These are phyloP conservation scores for Cirrhinus mrigala DNA, from an alignment of 2,797 vertebrate species.

Conservation along the genomic window DNA sequence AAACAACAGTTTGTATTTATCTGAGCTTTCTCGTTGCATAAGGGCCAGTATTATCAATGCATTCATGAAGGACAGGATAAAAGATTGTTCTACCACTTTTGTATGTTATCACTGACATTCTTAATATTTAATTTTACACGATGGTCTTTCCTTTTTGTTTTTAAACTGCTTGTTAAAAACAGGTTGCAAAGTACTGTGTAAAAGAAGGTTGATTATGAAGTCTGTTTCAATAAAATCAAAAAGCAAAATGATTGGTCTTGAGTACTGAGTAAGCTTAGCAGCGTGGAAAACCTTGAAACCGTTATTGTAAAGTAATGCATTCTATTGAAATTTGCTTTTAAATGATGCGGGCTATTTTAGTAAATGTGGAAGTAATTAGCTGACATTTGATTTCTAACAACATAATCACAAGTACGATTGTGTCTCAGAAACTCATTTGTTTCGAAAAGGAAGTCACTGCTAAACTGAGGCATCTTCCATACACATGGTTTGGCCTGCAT, in stretches of 20 bases:
- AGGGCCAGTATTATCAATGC: neutral
- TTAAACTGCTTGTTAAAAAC: neutral
- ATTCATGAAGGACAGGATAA: neutral
- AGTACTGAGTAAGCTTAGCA: neutral
- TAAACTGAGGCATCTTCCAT: neutral
- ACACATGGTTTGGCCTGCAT: neutral
- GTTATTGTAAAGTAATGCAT: too few species aligned
- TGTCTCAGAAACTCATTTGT: neutral
- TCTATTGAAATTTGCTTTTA: neutral
- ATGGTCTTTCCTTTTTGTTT: neutral
- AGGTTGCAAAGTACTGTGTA: neutral
- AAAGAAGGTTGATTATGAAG: conserved; percentile 2
- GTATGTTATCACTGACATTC: neutral
- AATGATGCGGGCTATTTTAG: neutral
- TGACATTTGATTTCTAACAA: neutral
- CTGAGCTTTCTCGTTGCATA: neutral
- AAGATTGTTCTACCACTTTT: neutral
- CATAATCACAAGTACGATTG: neutral
- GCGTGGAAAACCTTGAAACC: neutral
- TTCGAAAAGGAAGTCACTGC: neutral
- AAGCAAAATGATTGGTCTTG: neutral
- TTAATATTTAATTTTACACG: neutral
- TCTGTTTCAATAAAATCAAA: conserved; percentile 19
- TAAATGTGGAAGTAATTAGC: neutral
- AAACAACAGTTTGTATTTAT: neutral